Base-by-base conservation (phyloP, 2,113 vertebrate genomes). In the Petrocephalus microphthalmus region DNA sequence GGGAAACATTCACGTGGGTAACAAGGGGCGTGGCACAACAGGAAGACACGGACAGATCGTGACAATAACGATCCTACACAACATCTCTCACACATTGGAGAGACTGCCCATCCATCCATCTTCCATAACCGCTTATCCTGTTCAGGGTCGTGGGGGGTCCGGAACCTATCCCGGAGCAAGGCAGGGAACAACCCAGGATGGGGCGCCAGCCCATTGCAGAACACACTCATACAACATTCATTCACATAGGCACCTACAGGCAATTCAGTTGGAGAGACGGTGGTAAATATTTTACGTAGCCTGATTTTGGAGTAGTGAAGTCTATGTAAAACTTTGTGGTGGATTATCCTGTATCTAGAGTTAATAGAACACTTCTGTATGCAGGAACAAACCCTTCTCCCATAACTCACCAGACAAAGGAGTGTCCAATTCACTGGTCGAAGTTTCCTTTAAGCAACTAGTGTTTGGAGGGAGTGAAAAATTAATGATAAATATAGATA, bases 251-350 rank as follows among this genome's bases (percentile, higher is more conserved):
- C 42, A 42, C 42, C 42, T 42, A 42, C 42, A 42, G 42, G 42
- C 42, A 42, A 42, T 42, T 42, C 42, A 3, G 42, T 42, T 42
- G 1, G 3, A 42, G 42, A 42, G 3, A 42, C 42, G 1, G 42
- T 42, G 13, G 15, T 20, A 51, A 47, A 25, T 51, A 85, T 85
- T 47, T 51, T 47, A 51, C 49, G 2, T 17, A 2, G 84, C 22
- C 51, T 85, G 84, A 51, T 85, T 25, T 53, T 85, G n/a, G 84
- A 85, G n/a, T 85, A 85, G n/a, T 85, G 49, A 47, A 85, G n/a
- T 6, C 84, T 47, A 51, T 85, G 84, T 25, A 52, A n/a, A 45
- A 84, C 83, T 51, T 45, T 51, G 20, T 51, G n/a, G 6, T 45
- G 83, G 1, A 84, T 84, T 19, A 84, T 20, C 22, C 22, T 84